These are phyloP conservation scores for Enoplosus armatus DNA, from an alignment of 2,797 vertebrate genomes.

Conservation along the genomic window DNA sequence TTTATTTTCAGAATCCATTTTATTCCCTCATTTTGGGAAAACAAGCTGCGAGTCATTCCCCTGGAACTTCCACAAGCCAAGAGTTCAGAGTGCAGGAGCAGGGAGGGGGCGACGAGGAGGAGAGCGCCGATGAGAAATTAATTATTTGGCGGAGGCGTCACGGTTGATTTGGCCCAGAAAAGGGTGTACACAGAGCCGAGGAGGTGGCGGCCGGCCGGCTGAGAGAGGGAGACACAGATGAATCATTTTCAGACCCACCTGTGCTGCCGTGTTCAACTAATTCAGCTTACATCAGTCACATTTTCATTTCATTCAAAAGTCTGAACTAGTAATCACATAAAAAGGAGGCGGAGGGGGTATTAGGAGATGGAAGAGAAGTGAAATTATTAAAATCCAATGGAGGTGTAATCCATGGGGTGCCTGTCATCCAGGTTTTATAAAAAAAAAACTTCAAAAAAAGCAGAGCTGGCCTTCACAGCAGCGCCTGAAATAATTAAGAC, in stretches of 20 bases:
- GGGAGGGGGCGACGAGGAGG: constrained; percentile 2
- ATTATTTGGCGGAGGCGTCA: constrained; percentile 65
- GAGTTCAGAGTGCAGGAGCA: constrained; percentile 40
- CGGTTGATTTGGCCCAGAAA: constrained; percentile 62
- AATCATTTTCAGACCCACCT: constrained; percentile 28
- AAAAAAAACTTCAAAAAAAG: not conserved
- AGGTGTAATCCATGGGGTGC: not conserved
- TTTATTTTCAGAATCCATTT: constrained; percentile 31
- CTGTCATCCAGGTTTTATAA: not conserved
- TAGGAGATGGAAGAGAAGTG: not conserved
- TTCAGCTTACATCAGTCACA: constrained; percentile 12
- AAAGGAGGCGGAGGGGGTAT: not conserved
- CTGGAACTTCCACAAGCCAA: constrained; percentile 41
- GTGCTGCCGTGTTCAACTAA: constrained; percentile 20
- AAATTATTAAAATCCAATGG: constrained; percentile 13
- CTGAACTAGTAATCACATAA: constrained; percentile 10
- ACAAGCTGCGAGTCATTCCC: constrained; percentile 54
- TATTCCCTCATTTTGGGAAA: constrained; percentile 43
- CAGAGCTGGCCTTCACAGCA: not conserved
- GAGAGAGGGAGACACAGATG: constrained; percentile 6
- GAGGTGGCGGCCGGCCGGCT: not conserved
- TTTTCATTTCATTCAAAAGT: constrained; percentile 21
- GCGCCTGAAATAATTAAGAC: constrained; percentile 28
- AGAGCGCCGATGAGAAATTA: constrained; percentile 55
- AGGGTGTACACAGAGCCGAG: constrained; percentile 22